phyloP scores from a whole-genome alignment of 1,140 invertebrate species.

The Cotesia glomerata region DNA sequence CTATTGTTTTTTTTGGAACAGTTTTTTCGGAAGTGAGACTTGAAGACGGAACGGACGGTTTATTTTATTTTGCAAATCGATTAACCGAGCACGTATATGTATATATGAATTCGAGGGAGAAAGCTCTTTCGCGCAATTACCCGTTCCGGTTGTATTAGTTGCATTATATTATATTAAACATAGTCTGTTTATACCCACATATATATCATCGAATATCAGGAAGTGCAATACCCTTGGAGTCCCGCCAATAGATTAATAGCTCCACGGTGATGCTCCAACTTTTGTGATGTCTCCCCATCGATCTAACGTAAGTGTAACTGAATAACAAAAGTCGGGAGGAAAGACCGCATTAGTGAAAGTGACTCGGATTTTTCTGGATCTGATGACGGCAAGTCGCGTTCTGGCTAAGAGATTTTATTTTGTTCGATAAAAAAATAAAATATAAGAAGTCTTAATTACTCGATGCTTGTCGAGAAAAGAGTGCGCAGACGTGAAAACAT shows the following conservation, averaged over 20 bases:
- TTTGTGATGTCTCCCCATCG: slow-evolving; percentile 40
- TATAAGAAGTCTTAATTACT: neutral
- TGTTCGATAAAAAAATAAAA: too few relatives aligned
- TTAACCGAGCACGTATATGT: too few relatives aligned
- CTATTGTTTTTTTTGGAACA: too few relatives aligned
- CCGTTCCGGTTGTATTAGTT: too few relatives aligned
- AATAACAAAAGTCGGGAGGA: slow-evolving; percentile 7
- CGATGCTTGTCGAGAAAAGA: neutral
- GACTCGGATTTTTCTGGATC: slow-evolving; percentile 41
- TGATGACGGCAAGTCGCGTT: neutral
- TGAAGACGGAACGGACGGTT: too few relatives aligned
- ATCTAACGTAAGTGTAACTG: too few relatives aligned
- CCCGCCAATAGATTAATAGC: slow-evolving; percentile 62
- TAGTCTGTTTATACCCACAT: too few relatives aligned
- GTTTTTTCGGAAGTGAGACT: too few relatives aligned
- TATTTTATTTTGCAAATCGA: too few relatives aligned
- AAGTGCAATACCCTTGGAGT: slow-evolving; percentile 58
- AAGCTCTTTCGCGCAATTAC: neutral
- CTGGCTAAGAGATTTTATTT: neutral
- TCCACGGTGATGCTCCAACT: slow-evolving; percentile 56
- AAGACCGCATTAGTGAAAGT: slow-evolving; percentile 54
- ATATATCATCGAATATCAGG: slow-evolving; percentile 53
- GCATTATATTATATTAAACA: too few relatives aligned
- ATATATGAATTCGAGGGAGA: neutral
- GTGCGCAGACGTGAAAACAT: slow-evolving; percentile 53